Evolutionary conservation across 30 jellyfish, hydroid and myxozoan genomes (phyloP), one percentile per base, ranked within the genome.

Genomic region (Hydractinia echinata): DNA sequence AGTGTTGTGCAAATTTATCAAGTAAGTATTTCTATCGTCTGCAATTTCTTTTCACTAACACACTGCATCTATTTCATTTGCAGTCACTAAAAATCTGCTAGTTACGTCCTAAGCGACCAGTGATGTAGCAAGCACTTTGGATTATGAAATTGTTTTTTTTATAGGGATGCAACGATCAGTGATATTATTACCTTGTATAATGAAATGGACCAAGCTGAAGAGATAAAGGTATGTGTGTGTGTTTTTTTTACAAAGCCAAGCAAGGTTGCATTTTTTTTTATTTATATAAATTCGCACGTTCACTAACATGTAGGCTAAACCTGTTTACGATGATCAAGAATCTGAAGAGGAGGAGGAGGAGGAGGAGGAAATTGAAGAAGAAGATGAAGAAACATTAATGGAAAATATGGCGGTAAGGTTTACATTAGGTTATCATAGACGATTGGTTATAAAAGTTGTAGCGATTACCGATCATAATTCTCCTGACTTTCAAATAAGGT

Each of bases 1-100:
- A 68, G 66, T 87, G 9, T 82, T 92, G 67, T 82, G 64, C 44
- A 50, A 83, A 52, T 87, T 86, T 56, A 66, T 87, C 55, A 73
- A 85, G 98, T 83, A 76, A 84, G 97, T 51, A 15, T 49, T 61
- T 30, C 67, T 71, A 68, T 30, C 81, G 30, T 71, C 14, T 71
- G 15, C 19, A 58, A 16, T 11, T 11, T 2, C 19, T 16, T 58
- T 3, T 11, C 69, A 13, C 19, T 58, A 30, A 30, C 44, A 30
- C 44, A 30, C 44, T 30, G 44, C 44, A 30, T 30, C 44, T 30
- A 30, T 30, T 30, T 30, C 44, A n/a, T n/a, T n/a, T n/a, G n/a
- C n/a, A n/a, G n/a, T n/a, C n/a, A n/a, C n/a, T n/a, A n/a, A n/a
- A n/a, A n/a, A n/a, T n/a, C n/a, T n/a, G n/a, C n/a, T n/a, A n/a